phyloP scores from a whole-genome alignment of 2,888 invertebrate genomes.

The Cistogaster globosa region DNA sequence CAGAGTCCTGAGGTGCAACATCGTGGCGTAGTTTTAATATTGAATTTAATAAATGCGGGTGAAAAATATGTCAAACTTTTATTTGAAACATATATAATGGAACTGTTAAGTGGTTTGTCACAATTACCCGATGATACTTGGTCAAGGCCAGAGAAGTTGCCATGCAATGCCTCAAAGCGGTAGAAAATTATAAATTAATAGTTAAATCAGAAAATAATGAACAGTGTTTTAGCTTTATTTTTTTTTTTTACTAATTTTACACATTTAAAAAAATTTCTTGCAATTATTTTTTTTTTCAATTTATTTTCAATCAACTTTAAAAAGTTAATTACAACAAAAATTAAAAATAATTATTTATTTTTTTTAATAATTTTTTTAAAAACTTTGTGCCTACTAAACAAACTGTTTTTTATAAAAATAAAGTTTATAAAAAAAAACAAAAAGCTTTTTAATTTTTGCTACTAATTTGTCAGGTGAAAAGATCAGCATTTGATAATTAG shows the following conservation, averaged over 20 bases:
- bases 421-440: slow-evolving; percentile 5
- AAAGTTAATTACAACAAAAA: neutral
- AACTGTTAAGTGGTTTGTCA: slow-evolving; percentile 93
- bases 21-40: slow-evolving; percentile 92
- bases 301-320: no score
- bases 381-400: neutral
- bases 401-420: neutral
- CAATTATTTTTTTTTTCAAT: no score
- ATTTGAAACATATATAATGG: slow-evolving; percentile 94
- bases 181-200: slow-evolving; percentile 85
- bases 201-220: slow-evolving; percentile 76
- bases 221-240: neutral
- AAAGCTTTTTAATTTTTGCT: neutral
- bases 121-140: slow-evolving; percentile 86
- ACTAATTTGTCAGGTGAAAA: no score
- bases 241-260: neutral
- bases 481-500: no score
- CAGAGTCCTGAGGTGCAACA: slow-evolving; percentile 91
- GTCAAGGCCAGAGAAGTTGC: slow-evolving; percentile 86
- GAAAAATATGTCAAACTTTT: slow-evolving; percentile 91
- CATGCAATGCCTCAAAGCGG: slow-evolving; percentile 87
- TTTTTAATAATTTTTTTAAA: neutral
- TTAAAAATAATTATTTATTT: neutral
- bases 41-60: slow-evolving; percentile 90
- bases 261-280: neutral